Conservation (phyloP, 2,888 invertebrate species). For the Brachyptera risi region DNA sequence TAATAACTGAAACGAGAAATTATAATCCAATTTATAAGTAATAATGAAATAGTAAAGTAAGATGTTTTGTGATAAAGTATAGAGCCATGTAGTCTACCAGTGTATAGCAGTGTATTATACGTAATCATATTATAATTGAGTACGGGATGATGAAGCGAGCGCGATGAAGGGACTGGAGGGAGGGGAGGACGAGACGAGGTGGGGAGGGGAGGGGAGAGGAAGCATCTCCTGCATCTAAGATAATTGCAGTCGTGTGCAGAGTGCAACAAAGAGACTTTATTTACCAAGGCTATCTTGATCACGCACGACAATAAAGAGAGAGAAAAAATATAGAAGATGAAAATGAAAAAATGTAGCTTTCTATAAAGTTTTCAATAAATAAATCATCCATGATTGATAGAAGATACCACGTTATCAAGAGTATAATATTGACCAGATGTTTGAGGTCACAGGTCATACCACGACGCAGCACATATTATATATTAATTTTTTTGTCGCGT, state of each 20-base stretch:
- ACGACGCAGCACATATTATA: not conserved
- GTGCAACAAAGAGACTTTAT: conserved; percentile 14
- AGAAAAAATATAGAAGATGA: not conserved
- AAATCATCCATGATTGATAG: conserved; percentile 1
- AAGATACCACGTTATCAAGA: not conserved
- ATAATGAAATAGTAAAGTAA: no score
- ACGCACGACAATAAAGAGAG: conserved; percentile 14
- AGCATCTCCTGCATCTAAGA: not conserved
- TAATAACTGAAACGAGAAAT: no score
- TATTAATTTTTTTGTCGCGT: not conserved
- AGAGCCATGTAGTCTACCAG: no score
- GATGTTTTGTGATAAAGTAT: no score
- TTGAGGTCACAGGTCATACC: conserved; percentile 6
- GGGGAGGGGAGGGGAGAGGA: not conserved
- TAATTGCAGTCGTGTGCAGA: conserved; percentile 20
- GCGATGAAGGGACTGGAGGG: not conserved
- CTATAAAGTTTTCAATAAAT: not conserved
- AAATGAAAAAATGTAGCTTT: not conserved
- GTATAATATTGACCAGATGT: conserved; percentile 2
- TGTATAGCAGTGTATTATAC: no score
- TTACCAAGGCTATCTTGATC: conserved; percentile 9
- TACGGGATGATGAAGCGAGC: not conserved
- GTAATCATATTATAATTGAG: conserved; percentile 13
- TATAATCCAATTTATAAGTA: no score
- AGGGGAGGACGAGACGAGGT: conserved; percentile 6